Evolutionary conservation across 1,140 invertebrate genomes (phyloP).

Genomic region (Aphelenchoides fujianensis): DNA sequence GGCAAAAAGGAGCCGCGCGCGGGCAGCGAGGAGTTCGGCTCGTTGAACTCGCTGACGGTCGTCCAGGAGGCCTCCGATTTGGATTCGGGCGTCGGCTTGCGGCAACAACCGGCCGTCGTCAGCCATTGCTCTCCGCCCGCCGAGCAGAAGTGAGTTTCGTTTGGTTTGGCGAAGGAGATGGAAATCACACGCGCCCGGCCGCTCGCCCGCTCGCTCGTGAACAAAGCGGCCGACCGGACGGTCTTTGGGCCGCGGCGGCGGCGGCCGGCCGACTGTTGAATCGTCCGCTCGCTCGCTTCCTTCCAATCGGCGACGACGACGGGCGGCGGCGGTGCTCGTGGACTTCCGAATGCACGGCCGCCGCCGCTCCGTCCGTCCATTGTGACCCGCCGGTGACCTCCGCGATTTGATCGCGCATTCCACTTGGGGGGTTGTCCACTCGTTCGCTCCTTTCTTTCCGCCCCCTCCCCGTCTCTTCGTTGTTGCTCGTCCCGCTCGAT

Average conservation of each 20-base stretch:
- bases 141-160: slow-evolving; percentile 2
- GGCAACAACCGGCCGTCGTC: slow-evolving; percentile 1
- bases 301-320: too few species aligned
- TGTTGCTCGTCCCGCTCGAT: too few species aligned
- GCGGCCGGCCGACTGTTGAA: too few species aligned
- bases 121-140: neutral
- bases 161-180: neutral
- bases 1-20: slow-evolving; percentile 34
- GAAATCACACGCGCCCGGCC: neutral
- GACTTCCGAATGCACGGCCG: too few species aligned
- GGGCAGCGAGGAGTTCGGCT: slow-evolving; percentile 48
- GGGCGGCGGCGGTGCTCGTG: too few species aligned
- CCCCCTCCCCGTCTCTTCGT: too few species aligned
- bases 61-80: slow-evolving; percentile 53
- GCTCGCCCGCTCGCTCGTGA: too few species aligned
- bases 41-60: slow-evolving; percentile 49
- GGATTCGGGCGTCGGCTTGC: slow-evolving; percentile 50
- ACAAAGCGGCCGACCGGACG: neutral
- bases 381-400: too few species aligned
- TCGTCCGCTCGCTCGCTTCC: too few species aligned
- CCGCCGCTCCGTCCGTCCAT: too few species aligned
- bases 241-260: neutral
- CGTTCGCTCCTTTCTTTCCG: too few species aligned
- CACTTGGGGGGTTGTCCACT: too few species aligned
- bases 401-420: neutral